Evolutionary conservation across 2,113 vertebrate species (phyloP), one percentile per base, ranked within the genome.

Genomic region (Mugil cephalus): DNA sequence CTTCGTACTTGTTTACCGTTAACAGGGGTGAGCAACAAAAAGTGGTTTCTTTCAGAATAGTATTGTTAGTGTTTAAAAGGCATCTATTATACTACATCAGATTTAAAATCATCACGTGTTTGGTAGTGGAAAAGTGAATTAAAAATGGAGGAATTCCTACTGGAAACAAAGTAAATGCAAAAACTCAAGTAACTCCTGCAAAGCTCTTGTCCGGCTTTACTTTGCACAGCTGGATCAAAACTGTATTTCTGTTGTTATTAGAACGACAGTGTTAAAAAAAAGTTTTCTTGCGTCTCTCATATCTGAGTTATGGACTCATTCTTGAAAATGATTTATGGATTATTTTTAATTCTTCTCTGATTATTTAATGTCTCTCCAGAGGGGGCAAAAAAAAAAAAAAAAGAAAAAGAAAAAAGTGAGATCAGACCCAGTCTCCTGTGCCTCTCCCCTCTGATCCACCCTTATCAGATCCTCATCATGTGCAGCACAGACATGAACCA

Each of bases 401-500:
- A n/a, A n/a, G n/a, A 52, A 30, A 3, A 30, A 54, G 42, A 61
- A 3, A 52, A 53, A 34, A 70, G 74, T 69, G 62, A 77, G 58
- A 59, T 72, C 58, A 79, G 69, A 88, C 65, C 76, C 55, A 67
- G 64, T 68, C 69, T 47, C 70, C 19, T 43, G n/a, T 42, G 54
- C 38, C 67, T 55, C 9, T 79, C 72, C 77, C 64, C 30, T 84
- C 81, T 77, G 82, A 88, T 89, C 73, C 82, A 54, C 73, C 81
- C 87, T 74, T 79, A 84, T 91, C 80, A 89, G 72, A 89, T 85
- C 80, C 70, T 56, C 77, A 85, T 84, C 83, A 82, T 87, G 72
- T 86, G 86, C 73, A 80, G 78, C 73, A 75, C 76, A 89, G 55
- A 77, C 76, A 72, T 73, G 69, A 88, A 87, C 89, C 88, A 86